phyloP scores from a whole-genome alignment of 2,888 invertebrate genomes.

The Dryococelus australis region DNA sequence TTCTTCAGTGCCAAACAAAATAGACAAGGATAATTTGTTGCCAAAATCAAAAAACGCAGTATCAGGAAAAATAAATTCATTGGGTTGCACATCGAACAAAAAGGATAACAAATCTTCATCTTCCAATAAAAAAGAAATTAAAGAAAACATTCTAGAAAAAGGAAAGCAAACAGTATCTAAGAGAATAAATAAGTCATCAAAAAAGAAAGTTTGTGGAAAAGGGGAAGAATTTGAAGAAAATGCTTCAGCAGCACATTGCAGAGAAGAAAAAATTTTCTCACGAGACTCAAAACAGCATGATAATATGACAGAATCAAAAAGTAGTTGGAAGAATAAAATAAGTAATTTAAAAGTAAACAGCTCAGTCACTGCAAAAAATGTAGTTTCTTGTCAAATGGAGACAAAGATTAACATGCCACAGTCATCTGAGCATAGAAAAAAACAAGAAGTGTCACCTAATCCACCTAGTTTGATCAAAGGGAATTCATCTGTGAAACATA shows the following conservation, averaged over 20 bases:
- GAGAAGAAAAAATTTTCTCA: not conserved
- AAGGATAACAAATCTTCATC: not conserved
- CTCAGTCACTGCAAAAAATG: not conserved
- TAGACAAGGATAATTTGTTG: not conserved
- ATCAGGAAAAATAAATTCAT: not conserved
- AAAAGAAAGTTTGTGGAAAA: not conserved
- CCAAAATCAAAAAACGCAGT: not conserved
- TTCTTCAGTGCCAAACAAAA: not conserved
- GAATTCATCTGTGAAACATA: not conserved
- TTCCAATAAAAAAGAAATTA: not conserved
- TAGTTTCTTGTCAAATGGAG: not conserved
- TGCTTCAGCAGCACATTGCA: not conserved
- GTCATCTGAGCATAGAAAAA: not conserved
- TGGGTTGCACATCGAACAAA: not conserved
- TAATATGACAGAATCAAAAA: too few species aligned
- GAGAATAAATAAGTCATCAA: not conserved
- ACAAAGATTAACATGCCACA: not conserved
- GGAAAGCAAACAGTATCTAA: not conserved
- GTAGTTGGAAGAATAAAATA: not conserved
- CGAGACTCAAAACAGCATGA: not conserved
- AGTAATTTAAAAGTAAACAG: not conserved
- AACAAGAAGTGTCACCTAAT: not conserved
- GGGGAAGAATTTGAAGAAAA: not conserved
- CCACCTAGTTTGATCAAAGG: not conserved
- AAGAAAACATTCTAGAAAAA: not conserved